Evolutionary conservation across 1,140 invertebrate genomes (phyloP).

Genomic region (Lineus longissimus): DNA sequence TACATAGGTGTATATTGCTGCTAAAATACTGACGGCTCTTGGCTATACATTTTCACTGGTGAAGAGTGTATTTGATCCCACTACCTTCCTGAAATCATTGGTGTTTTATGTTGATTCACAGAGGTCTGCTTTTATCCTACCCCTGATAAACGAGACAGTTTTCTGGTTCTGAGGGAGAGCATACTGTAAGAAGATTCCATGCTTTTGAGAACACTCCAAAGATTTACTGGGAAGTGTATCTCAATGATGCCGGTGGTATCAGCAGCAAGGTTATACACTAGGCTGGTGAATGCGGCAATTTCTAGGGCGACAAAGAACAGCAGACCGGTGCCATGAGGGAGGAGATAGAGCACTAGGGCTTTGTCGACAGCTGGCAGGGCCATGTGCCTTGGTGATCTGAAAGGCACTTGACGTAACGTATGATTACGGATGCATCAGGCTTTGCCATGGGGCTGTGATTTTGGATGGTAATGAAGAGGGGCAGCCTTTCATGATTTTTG

Average conservation of each 20-base stretch:
- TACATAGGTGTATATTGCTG: neutral
- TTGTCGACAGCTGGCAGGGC: neutral
- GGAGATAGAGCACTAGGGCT: constrained; percentile 4
- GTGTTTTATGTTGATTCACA: neutral
- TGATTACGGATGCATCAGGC: too few species aligned
- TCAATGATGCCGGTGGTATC: neutral
- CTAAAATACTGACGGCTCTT: neutral
- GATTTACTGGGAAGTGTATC: neutral
- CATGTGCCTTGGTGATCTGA: neutral
- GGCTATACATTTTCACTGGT: neutral
- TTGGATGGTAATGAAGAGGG: too few species aligned
- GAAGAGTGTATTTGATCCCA: neutral
- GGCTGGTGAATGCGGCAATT: neutral
- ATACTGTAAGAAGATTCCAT: neutral
- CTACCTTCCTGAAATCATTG: neutral
- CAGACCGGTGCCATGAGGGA: neutral
- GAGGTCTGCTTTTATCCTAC: neutral
- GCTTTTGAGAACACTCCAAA: neutral
- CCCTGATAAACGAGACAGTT: neutral
- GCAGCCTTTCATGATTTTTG: too few species aligned
- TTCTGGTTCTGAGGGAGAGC: neutral
- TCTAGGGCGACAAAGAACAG: neutral
- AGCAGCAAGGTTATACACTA: neutral
- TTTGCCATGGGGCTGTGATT: too few species aligned
- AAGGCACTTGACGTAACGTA: too few species aligned